Conservation (phyloP, 1,140 invertebrate genomes). For the Platorchestia sp. region DNA sequence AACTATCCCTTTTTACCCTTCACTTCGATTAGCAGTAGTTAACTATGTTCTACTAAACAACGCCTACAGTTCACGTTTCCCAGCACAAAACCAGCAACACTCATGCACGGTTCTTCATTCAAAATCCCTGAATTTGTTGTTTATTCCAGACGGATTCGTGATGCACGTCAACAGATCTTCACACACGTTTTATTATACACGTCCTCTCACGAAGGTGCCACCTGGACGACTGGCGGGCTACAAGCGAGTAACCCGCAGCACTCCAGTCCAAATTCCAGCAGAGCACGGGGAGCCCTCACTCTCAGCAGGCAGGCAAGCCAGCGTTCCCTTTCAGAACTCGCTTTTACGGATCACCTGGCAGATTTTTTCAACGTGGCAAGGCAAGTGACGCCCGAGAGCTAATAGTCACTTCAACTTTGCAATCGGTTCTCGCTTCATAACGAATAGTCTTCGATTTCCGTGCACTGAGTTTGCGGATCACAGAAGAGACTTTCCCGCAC, state of each 20-base stretch:
- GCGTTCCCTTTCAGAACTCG: not conserved
- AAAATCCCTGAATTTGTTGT: not conserved
- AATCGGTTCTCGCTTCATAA: not conserved
- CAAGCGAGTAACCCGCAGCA: not conserved
- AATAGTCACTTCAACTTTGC: not conserved
- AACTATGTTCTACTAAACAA: not conserved
- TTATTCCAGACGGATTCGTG: not conserved
- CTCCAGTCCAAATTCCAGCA: not conserved
- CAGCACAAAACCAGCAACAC: not conserved
- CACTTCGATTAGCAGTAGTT: not conserved
- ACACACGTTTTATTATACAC: not conserved
- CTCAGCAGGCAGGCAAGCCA: not conserved
- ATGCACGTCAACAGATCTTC: not conserved
- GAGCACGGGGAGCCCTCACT: not conserved
- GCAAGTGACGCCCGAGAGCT: not conserved
- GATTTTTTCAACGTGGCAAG: not conserved
- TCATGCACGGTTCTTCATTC: not conserved
- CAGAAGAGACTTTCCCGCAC: not conserved
- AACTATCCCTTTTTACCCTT: conserved; percentile 1
- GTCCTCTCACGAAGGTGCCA: not conserved
- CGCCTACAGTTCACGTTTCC: not conserved
- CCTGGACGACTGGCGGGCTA: not conserved
- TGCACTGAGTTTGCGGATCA: not conserved
- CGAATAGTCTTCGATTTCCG: not conserved
- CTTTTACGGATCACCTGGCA: not conserved